Evolutionary conservation across 92 coral and sea anemone genomes (phyloP).

Genomic region (Isaurus tuberculatus): DNA sequence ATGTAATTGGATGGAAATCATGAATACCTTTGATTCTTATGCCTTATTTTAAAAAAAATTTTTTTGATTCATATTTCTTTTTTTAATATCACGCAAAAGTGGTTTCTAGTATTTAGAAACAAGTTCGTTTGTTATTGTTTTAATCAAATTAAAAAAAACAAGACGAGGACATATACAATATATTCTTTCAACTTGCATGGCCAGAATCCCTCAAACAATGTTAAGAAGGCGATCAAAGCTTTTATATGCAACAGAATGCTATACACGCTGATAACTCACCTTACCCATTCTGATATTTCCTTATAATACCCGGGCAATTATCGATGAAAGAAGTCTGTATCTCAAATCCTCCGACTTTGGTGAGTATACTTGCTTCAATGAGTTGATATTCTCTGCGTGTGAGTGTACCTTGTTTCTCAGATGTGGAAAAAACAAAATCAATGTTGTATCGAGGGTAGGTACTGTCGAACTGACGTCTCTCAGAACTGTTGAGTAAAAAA

Average conservation of each 20-base stretch:
- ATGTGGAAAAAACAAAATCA: background rate
- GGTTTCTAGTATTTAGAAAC: background rate
- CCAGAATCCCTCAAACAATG: background rate
- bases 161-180: background rate
- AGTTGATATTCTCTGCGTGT: background rate
- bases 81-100: background rate
- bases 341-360: background rate
- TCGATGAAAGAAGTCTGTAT: background rate
- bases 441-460: background rate
- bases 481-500: conserved; percentile 18
- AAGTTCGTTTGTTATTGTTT: background rate
- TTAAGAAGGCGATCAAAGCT: background rate
- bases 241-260: background rate
- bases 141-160: background rate
- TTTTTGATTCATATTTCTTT: too few species aligned
- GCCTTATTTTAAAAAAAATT: background rate
- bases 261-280: conserved; percentile 25
- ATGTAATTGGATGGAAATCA: too few species aligned
- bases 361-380: background rate
- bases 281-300: conserved; percentile 23
- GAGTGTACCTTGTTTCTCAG: background rate
- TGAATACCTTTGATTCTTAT: background rate
- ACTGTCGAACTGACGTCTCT: background rate
- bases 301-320: background rate
- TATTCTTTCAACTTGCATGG: background rate